These are phyloP conservation scores for Lochmaea capreae DNA, from an alignment of 2,888 invertebrate species.

Conservation along the genomic window DNA sequence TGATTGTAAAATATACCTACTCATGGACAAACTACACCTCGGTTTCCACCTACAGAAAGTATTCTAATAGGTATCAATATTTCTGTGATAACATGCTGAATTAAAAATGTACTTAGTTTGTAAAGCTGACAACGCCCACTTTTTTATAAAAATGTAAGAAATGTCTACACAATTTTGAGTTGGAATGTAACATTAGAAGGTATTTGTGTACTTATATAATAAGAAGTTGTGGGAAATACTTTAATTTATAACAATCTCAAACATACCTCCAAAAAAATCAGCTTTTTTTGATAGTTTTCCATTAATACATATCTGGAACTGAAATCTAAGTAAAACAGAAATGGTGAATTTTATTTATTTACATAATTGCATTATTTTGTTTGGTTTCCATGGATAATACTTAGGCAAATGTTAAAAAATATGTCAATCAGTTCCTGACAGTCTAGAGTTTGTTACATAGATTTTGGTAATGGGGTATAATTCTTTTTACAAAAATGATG, in stretches of 20 bases:
- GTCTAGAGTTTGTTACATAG: background rate
- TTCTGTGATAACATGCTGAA: background rate
- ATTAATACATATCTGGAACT: background rate
- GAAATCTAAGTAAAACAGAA: background rate
- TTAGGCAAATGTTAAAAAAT: background rate
- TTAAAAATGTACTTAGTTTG: background rate
- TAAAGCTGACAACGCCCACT: background rate
- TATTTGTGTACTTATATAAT: background rate
- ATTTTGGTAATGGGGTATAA: background rate
- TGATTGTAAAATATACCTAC: background rate
- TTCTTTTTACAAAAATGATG: background rate
- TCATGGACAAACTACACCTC: background rate
- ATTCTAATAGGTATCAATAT: background rate
- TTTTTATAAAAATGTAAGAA: background rate
- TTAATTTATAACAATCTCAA: background rate
- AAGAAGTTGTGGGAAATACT: background rate
- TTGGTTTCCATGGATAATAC: background rate
- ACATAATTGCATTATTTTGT: background rate
- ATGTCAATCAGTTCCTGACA: background rate
- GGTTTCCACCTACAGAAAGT: background rate
- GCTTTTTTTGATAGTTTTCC: background rate
- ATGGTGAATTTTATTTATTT: background rate
- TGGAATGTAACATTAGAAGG: too few species aligned
- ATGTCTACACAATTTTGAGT: too few species aligned
- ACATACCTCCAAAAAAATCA: background rate